Evolutionary conservation across 2,888 invertebrate genomes (phyloP).

Genomic region (Sinelater perroti): DNA sequence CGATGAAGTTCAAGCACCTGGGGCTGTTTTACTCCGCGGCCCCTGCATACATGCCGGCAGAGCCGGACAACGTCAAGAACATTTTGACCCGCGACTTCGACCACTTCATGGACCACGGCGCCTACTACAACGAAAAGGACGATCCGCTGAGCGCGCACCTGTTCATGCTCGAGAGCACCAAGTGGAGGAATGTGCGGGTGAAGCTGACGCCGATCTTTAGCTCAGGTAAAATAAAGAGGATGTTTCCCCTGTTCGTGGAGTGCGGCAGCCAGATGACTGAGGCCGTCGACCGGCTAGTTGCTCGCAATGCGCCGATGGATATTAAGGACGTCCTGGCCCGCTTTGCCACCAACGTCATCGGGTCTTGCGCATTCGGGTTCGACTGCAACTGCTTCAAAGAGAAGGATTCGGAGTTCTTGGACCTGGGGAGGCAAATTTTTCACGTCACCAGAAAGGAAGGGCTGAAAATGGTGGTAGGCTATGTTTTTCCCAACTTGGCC

Average conservation of each 20-base stretch:
- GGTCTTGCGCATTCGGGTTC: conserved; percentile 67
- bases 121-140: conserved; percentile 53
- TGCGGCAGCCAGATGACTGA: conserved; percentile 64
- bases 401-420: conserved; percentile 60
- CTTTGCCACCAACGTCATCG: conserved; percentile 68
- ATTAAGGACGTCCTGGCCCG: conserved; percentile 63
- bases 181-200: conserved; percentile 68
- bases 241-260: conserved; percentile 68
- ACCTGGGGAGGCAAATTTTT: conserved; percentile 39
- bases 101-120: conserved; percentile 69
- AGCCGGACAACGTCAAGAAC: conserved; percentile 46
- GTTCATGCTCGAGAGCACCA: conserved; percentile 63
- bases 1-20: conserved; percentile 12
- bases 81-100: conserved; percentile 67
- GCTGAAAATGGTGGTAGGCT: conserved; percentile 26
- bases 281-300: conserved; percentile 56
- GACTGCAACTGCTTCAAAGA: conserved; percentile 66
- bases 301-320: conserved; percentile 49
- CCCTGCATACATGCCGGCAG: conserved; percentile 28
- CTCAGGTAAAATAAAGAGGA: conserved; percentile 66
- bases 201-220: conserved; percentile 67
- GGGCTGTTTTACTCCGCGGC: conserved; percentile 18
- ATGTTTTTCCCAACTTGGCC: conserved; percentile 26
- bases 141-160: conserved; percentile 66
- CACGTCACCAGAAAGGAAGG: conserved; percentile 52